A percentile compares a stretch with the other conserved stretches of the same genome.
Conservation (phyloP, 1,140 invertebrate genomes). For the Colletes gigas region DNA sequence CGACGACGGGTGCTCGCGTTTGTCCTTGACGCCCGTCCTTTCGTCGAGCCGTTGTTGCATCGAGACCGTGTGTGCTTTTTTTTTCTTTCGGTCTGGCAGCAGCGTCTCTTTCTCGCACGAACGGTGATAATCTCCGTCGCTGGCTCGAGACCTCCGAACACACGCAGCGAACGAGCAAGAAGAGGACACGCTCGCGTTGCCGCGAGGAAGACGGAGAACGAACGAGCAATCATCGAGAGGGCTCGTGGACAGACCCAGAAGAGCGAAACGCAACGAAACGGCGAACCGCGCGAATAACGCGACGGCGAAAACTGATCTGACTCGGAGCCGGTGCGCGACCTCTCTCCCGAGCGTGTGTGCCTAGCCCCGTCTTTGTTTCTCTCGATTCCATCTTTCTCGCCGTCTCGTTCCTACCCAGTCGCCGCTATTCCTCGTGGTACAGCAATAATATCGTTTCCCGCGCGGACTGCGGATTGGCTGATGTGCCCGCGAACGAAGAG, state of each 20-base stretch:
- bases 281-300: constrained; percentile 6
- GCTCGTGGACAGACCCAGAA: not conserved
- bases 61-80: constrained; percentile 23
- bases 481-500: constrained; percentile 32
- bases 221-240: not conserved
- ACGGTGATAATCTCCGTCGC: not conserved
- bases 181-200: not conserved
- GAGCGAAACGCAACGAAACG: not conserved
- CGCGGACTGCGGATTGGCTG: constrained; percentile 73
- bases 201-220: not conserved
- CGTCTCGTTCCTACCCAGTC: constrained; percentile 34
- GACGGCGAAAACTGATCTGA: constrained; percentile 33
- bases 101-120: not conserved
- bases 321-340: not conserved
- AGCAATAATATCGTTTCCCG: constrained; percentile 77
- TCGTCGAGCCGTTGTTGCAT: constrained; percentile 36
- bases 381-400: not conserved
- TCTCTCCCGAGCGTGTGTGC: constrained; percentile 29
- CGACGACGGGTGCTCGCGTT: constrained; percentile 14
- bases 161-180: not conserved
- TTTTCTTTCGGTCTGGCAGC: not conserved
- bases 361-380: constrained; percentile 24
- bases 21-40: constrained; percentile 40
- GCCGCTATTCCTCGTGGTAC: constrained; percentile 65
- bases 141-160: constrained; percentile 6